Percentiles rank a stretch among this genome's conserved stretches.
Evolutionary conservation across 2,113 vertebrate genomes (phyloP).

Genomic region (Mobula hypostoma): DNA sequence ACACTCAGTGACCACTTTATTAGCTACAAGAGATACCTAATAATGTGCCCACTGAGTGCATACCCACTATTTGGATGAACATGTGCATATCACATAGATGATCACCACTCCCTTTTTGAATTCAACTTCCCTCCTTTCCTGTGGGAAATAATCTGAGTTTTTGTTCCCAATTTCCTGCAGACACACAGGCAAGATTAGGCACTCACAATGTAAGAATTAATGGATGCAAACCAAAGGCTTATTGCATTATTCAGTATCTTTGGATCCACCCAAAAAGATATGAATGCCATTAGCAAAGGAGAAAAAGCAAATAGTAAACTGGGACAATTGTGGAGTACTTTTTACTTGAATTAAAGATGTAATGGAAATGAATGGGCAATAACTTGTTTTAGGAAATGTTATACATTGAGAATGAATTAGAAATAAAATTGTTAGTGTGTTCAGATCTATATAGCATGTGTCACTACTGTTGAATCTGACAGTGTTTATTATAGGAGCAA

Average conservation of each 20-base stretch:
- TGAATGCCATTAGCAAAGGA: neutral
- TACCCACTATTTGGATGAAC: neutral
- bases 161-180: neutral
- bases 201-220: neutral
- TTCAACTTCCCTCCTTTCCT: neutral
- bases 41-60: too few relatives aligned
- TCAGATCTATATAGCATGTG: neutral
- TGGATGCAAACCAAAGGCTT: neutral
- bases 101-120: neutral
- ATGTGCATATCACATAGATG: neutral
- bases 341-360: neutral
- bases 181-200: too few relatives aligned
- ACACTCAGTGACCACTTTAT: too few relatives aligned
- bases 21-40: too few relatives aligned
- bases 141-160: neutral
- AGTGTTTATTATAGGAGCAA: neutral
- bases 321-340: neutral
- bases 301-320: neutral
- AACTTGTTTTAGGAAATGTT: neutral
- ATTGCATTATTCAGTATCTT: neutral
- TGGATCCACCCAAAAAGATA: neutral
- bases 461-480: neutral
- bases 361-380: neutral
- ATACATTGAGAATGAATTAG: neutral
- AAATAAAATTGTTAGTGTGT: neutral